Conservation (phyloP, 2,888 invertebrate genomes). For the Margaritifera margaritifera region DNA sequence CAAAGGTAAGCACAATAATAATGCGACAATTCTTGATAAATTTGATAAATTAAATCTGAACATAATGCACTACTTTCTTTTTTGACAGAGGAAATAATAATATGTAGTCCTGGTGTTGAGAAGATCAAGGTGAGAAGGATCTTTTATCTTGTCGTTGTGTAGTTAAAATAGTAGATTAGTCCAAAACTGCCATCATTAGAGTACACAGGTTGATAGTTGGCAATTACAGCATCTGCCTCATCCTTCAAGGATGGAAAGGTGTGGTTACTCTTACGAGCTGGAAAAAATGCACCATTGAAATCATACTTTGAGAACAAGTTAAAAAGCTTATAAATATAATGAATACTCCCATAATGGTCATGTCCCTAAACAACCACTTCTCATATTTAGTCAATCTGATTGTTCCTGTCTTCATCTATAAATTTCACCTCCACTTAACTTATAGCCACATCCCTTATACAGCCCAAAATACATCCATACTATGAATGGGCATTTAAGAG, state of each 20-base stretch:
- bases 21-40: no score
- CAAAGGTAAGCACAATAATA: no score
- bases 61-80: no score
- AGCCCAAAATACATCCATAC: no score
- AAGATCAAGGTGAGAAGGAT: neutral
- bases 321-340: neutral
- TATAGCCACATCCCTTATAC: no score
- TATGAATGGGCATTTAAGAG: no score
- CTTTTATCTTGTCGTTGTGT: conserved; percentile 3
- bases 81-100: no score
- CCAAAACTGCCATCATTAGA: conserved; percentile 45
- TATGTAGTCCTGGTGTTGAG: no score
- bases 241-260: conserved; percentile 43
- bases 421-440: no score
- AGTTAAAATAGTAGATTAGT: conserved; percentile 54
- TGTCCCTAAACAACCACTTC: neutral
- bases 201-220: conserved; percentile 55
- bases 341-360: no score
- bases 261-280: conserved; percentile 62
- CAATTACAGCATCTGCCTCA: conserved; percentile 50
- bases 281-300: conserved; percentile 14
- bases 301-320: neutral
- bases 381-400: neutral
- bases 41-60: no score
- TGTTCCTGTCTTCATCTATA: no score